These are phyloP conservation scores for Brachionus rubens DNA, from an alignment of 1,140 invertebrate species.

Conservation along the genomic window DNA sequence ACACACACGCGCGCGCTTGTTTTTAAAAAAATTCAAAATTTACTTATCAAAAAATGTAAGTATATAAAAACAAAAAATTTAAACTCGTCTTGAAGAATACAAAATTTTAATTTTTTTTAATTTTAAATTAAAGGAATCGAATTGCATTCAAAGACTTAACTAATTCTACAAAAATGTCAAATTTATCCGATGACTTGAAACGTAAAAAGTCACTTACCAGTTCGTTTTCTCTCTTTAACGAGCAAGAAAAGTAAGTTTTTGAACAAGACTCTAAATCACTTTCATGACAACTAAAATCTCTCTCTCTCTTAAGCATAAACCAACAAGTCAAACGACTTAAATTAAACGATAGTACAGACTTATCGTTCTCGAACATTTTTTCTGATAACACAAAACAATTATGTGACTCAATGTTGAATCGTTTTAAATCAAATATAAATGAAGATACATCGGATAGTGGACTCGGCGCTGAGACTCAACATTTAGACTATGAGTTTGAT, in stretches of 20 bases:
- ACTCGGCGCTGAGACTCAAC: not conserved
- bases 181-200: not conserved
- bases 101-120: too few species aligned
- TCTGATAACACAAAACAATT: not conserved
- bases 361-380: not conserved
- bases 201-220: not conserved
- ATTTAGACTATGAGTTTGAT: not conserved
- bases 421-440: not conserved
- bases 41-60: slow-evolving; percentile 37
- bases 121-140: not conserved
- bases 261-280: not conserved
- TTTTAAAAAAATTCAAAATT: too few species aligned
- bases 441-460: slow-evolving; percentile 28
- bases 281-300: not conserved
- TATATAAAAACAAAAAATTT: slow-evolving; percentile 2
- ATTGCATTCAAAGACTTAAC: slow-evolving; percentile 33
- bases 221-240: not conserved
- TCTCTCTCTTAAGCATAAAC: not conserved
- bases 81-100: not conserved
- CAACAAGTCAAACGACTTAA: slow-evolving; percentile 9
- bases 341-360: not conserved
- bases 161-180: not conserved
- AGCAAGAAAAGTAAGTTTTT: slow-evolving; percentile 6
- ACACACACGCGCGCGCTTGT: slow-evolving; percentile 21
- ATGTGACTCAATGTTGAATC: not conserved